Base-by-base conservation (phyloP, 2,888 invertebrate genomes). In the Melangyna quadrimaculata region DNA sequence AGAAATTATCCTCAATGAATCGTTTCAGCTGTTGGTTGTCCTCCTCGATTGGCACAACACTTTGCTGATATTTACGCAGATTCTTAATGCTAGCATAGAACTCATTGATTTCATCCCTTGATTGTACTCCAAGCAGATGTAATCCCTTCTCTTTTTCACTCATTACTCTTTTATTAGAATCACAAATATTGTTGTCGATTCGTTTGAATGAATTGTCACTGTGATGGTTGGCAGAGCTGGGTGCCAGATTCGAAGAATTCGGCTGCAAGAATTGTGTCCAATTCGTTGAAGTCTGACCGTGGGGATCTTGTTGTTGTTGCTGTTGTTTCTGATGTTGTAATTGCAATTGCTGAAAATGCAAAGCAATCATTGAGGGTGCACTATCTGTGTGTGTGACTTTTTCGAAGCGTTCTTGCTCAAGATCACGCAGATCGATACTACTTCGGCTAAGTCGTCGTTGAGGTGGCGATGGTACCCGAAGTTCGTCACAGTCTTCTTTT, bases 351-450 rank as follows among this genome's bases (percentile, higher is more conserved):
- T 89, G 89, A 81, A 89, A 90, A 72, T 90, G 92, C 55, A 92
- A 87, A 0, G 92, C 91, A 87, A 92, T 92, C 92, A 92, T 92
- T 19, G 92, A 92, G 3, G 92, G 92, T 6, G 92, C 92, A 87
- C 92, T 92, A 84, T 92, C 92, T 5, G 92, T 92, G 87, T 92
- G 92, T 22, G 91, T 90, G 74, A 92, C 92, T 88, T 92, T 92
- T 80, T 92, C 92, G 70, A 92, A 92, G 22, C 91, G 90, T 84
- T 92, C 92, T 87, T 92, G 92, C 82, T 92, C 92, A 69, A 92
- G 89, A 88, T 92, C 92, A 67, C 92, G 90, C 72, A 92, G 88
- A 88, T 92, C 92, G 79, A 92, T 92, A 89, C 92, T 92, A 88
- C 92, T 92, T 74, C 92, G 91, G 84, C 92, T 92, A 1, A 92